Base-by-base conservation (phyloP, 2,888 invertebrate genomes). In the Drosophila testacea region DNA sequence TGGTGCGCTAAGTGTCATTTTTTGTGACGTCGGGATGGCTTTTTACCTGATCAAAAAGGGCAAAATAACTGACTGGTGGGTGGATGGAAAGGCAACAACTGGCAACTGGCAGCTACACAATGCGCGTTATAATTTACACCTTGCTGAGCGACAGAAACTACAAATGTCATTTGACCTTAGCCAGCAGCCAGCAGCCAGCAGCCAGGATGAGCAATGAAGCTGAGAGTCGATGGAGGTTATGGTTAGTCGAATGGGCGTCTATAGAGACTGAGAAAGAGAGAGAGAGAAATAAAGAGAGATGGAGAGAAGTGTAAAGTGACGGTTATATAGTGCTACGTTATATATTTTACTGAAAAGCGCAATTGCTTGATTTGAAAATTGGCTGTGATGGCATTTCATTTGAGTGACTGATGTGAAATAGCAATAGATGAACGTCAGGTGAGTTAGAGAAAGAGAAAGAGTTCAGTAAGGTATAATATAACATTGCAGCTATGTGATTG, bases 91-190 rank as follows among this genome's bases (percentile, higher is more conserved):
- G 55, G 13, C 5, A 34, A 9, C 47, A 52, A 51, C 80, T 68
- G 83, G 52, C 67, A 71, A 56, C 64, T 77, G 82, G 80, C 80
- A 81, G 77, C 71, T 72, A 38, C 82, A 84, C 83, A 87, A 87
- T 81, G 83, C 86, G 83, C 86, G 83, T 88, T 86, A 86, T 88
- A 84, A 84, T 84, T 84, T 84, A 88, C 88, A 84, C 83, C 83
- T 83, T 70, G 79, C 69, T 66, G 36, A 72, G 73, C 65, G 69
- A 69, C 79, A 69, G 72, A 73, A 78, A 80, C 88, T 83, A 83
- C 83, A 88, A 79, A 73, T 86, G 88, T 81, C 87, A 76, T 81
- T 81, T 81, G 86, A 88, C 88, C 88, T 88, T 86, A 79, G 77
- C 50, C 60, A 34, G 34, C 46, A 60, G 38, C 38, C 10, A 30